Conservation (phyloP, 2,113 vertebrate species). For the Eidolon helvum region DNA sequence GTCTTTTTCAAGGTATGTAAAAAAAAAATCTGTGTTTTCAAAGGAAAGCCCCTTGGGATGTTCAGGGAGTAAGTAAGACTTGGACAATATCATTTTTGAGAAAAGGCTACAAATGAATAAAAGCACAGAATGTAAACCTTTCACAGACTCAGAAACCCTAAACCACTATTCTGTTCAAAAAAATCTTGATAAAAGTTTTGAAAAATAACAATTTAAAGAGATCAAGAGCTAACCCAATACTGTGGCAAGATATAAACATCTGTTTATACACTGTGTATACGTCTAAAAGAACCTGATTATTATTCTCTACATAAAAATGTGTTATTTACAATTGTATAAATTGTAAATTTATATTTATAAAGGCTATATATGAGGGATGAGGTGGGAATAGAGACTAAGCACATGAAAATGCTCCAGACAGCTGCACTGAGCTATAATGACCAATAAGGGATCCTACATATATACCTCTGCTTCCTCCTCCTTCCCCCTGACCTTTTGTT, state of each 20-base stretch:
- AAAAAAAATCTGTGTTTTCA: not conserved
- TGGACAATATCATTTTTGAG: not conserved
- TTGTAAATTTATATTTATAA: not conserved
- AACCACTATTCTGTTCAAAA: not conserved
- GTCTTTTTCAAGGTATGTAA: not conserved
- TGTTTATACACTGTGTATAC: not conserved
- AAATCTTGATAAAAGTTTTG: not conserved
- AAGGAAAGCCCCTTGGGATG: constrained; percentile 6
- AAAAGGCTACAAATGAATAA: not conserved
- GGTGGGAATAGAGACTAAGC: not conserved
- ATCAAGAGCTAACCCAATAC: not conserved
- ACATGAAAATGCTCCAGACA: not conserved
- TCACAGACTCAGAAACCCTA: not conserved
- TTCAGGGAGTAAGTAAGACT: not conserved
- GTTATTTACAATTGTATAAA: not conserved
- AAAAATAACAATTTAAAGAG: not conserved
- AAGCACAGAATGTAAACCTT: not conserved
- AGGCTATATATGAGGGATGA: not conserved
- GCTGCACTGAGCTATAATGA: not conserved
- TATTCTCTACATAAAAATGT: not conserved
- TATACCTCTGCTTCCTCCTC: not conserved
- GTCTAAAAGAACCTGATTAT: not conserved
- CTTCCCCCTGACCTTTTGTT: not conserved
- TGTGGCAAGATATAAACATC: not conserved
- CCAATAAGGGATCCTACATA: not conserved